Percentiles rank a stretch among this genome's conserved stretches.
Evolutionary conservation across 92 coral and sea anemone genomes (phyloP).

Genomic region (Isaurus tuberculatus): DNA sequence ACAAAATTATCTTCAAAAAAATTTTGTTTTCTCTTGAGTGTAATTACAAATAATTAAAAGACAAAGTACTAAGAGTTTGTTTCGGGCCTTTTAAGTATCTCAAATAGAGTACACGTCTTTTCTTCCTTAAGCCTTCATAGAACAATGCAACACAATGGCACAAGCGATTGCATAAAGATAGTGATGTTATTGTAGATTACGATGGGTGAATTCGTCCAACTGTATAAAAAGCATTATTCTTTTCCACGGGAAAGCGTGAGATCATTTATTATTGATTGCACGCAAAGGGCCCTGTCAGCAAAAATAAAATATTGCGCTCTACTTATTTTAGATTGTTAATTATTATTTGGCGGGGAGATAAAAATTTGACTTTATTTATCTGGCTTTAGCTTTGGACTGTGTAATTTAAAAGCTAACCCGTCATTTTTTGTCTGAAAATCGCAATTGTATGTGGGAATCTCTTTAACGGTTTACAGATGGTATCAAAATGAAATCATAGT

Average conservation of each 20-base stretch:
- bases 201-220: not conserved
- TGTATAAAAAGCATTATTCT: not conserved
- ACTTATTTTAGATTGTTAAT: not conserved
- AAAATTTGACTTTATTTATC: not conserved
- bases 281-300: not conserved
- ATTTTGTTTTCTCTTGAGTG: slow-evolving; percentile 21
- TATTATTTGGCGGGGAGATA: not conserved
- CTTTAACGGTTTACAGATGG: not conserved
- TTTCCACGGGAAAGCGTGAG: not conserved
- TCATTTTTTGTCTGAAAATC: not conserved
- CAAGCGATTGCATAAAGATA: slow-evolving; percentile 1
- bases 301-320: not conserved
- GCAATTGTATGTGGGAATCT: not conserved
- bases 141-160: slow-evolving; percentile 40
- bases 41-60: slow-evolving; percentile 23
- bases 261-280: slow-evolving; percentile 42
- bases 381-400: not conserved
- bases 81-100: slow-evolving; percentile 14
- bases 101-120: not conserved
- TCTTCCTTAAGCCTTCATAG: slow-evolving; percentile 11
- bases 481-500: not conserved
- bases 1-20: not conserved
- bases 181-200: slow-evolving; percentile 32
- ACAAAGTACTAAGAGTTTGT: slow-evolving; percentile 1
- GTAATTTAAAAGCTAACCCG: not conserved